Conservation (phyloP, 2,797 vertebrate species). For the Pantherophis alleghaniensis region DNA sequence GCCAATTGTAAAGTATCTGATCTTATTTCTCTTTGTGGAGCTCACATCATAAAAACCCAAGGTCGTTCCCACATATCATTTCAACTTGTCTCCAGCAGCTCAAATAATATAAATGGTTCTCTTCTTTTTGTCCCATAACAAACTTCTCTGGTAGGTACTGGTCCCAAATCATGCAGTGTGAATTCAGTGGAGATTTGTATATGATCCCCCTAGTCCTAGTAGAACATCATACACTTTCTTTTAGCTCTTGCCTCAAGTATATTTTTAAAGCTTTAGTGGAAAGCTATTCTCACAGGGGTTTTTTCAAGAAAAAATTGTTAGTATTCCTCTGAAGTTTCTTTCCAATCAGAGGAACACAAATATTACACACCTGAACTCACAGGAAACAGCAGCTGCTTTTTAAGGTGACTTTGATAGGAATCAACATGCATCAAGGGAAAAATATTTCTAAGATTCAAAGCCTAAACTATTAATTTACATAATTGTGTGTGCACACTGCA, state of each 20-base stretch:
- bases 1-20: neutral
- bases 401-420: conserved; percentile 41
- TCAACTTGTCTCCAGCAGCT: neutral
- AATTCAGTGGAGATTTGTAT: neutral
- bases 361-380: conserved; percentile 16
- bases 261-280: neutral
- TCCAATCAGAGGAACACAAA: conserved; percentile 12
- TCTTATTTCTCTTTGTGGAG: neutral
- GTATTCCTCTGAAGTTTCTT: conserved; percentile 3
- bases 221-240: neutral
- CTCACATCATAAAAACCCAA: neutral
- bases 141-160: neutral
- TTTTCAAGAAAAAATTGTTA: rapidly evolving
- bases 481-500: conserved; percentile 13
- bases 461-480: neutral
- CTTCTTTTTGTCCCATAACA: neutral
- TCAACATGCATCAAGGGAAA: conserved; percentile 16
- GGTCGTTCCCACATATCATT: neutral
- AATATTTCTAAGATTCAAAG: neutral
- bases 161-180: neutral
- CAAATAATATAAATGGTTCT: neutral
- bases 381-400: conserved; percentile 25
- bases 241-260: neutral
- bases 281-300: neutral
- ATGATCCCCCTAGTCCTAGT: neutral